These are phyloP conservation scores for Intellagama lesueurii DNA, from an alignment of 2,797 vertebrate species.

Conservation along the genomic window DNA sequence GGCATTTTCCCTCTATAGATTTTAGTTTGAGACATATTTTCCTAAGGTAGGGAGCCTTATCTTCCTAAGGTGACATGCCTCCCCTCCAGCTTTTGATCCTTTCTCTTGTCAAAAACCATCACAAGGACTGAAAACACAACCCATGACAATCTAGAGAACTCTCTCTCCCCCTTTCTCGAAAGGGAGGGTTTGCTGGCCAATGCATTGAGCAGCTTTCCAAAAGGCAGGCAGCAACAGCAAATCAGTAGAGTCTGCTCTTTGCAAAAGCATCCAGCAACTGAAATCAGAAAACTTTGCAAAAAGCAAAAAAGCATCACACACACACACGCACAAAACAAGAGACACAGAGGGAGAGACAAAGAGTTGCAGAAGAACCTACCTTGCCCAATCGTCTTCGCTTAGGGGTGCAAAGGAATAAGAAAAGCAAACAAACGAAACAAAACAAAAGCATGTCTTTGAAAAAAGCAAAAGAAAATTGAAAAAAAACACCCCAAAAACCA, in stretches of 20 bases:
- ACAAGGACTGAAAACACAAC: slow-evolving; percentile 66
- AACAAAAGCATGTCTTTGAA: neutral
- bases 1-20: slow-evolving; percentile 21
- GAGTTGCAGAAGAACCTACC: slow-evolving; percentile 77
- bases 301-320: slow-evolving; percentile 69
- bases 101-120: slow-evolving; percentile 64
- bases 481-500: no score
- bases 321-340: slow-evolving; percentile 9
- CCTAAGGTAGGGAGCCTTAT: neutral
- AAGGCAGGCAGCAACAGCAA: slow-evolving; percentile 70
- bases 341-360: neutral
- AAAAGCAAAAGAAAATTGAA: neutral
- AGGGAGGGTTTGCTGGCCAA: slow-evolving; percentile 41
- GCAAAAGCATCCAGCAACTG: slow-evolving; percentile 74
- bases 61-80: neutral
- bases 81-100: slow-evolving; percentile 45
- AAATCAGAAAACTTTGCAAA: slow-evolving; percentile 79
- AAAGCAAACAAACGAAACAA: slow-evolving; percentile 60
- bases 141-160: slow-evolving; percentile 63
- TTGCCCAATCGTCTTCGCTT: slow-evolving; percentile 82
- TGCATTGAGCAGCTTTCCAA: slow-evolving; percentile 57
- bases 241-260: slow-evolving; percentile 69
- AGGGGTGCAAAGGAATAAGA: slow-evolving; percentile 10
- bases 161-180: slow-evolving; percentile 25
- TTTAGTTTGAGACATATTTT: neutral